Evolutionary conservation across 1,140 invertebrate species (phyloP).

Genomic region (Tyrophagus putrescentiae): DNA sequence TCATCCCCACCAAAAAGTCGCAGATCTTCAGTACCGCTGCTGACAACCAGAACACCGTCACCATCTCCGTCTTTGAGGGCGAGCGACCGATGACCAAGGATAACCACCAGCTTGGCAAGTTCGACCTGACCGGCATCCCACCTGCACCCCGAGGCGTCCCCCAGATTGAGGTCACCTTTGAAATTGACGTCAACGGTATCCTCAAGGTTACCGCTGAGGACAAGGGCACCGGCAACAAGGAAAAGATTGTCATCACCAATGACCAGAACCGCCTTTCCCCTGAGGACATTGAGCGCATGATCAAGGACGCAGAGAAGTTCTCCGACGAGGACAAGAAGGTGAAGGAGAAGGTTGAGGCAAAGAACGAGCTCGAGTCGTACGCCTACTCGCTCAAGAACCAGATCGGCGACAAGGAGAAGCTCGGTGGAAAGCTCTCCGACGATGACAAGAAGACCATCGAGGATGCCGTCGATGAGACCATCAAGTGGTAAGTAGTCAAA

Average conservation of each 20-base stretch:
- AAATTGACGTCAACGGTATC: slow-evolving; percentile 98
- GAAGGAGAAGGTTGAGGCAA: slow-evolving; percentile 88
- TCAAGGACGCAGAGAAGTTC: slow-evolving; percentile 94
- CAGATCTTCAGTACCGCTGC: slow-evolving; percentile 98
- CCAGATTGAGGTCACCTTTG: slow-evolving; percentile 80
- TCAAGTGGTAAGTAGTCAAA: slow-evolving; percentile 59
- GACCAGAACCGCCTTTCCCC: slow-evolving; percentile 91
- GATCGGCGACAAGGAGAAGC: slow-evolving; percentile 89
- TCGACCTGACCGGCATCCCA: slow-evolving; percentile 94
- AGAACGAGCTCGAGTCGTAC: slow-evolving; percentile 77
- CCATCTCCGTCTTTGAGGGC: slow-evolving; percentile 91
- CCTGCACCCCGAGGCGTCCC: slow-evolving; percentile 85
- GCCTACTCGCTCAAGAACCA: slow-evolving; percentile 97
- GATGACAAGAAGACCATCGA: slow-evolving; percentile 93
- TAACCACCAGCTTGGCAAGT: slow-evolving; percentile 92
- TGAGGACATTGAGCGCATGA: slow-evolving; percentile 97
- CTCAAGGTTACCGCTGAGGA: slow-evolving; percentile 87
- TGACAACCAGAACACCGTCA: slow-evolving; percentile 97
- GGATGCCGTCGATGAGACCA: slow-evolving; percentile 80
- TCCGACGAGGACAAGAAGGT: slow-evolving; percentile 95
- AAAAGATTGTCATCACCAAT: slow-evolving; percentile 97
- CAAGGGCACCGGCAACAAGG: slow-evolving; percentile 93
- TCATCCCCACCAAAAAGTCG: slow-evolving; percentile 98
- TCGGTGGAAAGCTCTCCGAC: slow-evolving; percentile 76
- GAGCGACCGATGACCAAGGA: slow-evolving; percentile 99